Conservation (phyloP, 2,113 vertebrate genomes). For the Notechis scutatus region DNA sequence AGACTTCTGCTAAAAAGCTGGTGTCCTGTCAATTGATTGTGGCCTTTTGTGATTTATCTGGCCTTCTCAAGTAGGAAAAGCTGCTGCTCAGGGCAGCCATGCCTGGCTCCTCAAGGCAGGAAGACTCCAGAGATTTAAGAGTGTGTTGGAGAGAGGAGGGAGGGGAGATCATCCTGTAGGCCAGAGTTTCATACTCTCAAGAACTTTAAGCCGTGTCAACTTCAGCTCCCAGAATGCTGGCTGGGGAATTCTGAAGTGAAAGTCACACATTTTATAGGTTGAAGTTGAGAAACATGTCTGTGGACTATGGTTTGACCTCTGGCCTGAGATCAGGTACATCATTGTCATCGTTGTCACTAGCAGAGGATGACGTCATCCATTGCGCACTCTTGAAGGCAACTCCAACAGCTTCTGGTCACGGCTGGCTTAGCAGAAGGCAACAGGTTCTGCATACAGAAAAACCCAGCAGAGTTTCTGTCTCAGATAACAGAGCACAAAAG, state of each 20-base stretch:
- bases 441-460: background rate
- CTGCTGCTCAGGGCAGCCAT: background rate
- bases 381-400: background rate
- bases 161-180: background rate
- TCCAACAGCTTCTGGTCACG: background rate
- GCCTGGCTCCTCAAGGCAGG: background rate
- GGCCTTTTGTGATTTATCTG: background rate
- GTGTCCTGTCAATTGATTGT: background rate
- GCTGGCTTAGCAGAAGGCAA: background rate
- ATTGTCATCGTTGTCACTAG: background rate
- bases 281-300: background rate
- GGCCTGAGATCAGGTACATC: background rate
- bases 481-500: background rate
- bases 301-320: background rate
- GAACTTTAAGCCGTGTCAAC: background rate
- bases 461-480: background rate
- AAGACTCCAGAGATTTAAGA: background rate
- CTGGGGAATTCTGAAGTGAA: background rate
- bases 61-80: background rate
- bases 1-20: background rate
- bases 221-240: background rate
- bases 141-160: background rate
- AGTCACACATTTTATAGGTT: background rate
- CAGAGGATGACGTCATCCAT: background rate
- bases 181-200: background rate